Conservation (phyloP, 1,140 invertebrate species). For the Globodera ellingtonae region DNA sequence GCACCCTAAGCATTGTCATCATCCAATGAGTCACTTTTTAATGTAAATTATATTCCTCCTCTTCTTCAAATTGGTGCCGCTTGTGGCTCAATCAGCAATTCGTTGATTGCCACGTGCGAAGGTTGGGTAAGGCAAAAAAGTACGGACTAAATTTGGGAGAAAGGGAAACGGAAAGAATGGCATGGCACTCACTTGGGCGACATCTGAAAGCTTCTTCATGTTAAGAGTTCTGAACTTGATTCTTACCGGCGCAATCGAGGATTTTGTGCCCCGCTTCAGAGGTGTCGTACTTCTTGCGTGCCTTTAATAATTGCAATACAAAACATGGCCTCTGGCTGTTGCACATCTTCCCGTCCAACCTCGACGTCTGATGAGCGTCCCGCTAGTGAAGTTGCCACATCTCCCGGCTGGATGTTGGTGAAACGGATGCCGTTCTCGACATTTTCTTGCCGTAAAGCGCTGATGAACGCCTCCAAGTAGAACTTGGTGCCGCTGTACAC, state of each 20-base stretch:
- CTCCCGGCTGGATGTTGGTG: conserved; percentile 68
- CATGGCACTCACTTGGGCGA: conserved; percentile 58
- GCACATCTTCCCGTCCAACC: conserved; percentile 46
- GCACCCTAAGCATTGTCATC: no score
- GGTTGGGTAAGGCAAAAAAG: conserved; percentile 67
- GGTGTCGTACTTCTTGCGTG: conserved; percentile 59
- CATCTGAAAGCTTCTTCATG: conserved; percentile 46
- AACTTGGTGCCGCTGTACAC: conserved; percentile 69
- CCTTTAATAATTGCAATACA: conserved; percentile 39
- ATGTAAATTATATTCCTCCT: no score
- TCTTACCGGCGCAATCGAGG: conserved; percentile 51
- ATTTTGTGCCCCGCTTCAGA: conserved; percentile 65
- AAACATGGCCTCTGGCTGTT: not conserved
- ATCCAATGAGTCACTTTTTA: no score
- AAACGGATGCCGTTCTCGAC: conserved; percentile 65
- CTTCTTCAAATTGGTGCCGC: conserved; percentile 64
- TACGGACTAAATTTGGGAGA: conserved; percentile 50
- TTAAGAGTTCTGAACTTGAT: not conserved
- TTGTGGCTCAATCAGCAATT: conserved; percentile 68
- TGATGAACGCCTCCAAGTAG: conserved; percentile 68
- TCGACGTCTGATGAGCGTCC: conserved; percentile 66
- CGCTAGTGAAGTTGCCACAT: conserved; percentile 67
- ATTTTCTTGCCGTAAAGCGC: conserved; percentile 67
- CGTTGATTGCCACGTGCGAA: conserved; percentile 67
- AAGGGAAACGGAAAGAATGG: not conserved